A percentile compares a stretch with the other conserved stretches of the same genome.
phyloP scores from a whole-genome alignment of 1,140 invertebrate genomes.

The Phocides pigmalion region DNA sequence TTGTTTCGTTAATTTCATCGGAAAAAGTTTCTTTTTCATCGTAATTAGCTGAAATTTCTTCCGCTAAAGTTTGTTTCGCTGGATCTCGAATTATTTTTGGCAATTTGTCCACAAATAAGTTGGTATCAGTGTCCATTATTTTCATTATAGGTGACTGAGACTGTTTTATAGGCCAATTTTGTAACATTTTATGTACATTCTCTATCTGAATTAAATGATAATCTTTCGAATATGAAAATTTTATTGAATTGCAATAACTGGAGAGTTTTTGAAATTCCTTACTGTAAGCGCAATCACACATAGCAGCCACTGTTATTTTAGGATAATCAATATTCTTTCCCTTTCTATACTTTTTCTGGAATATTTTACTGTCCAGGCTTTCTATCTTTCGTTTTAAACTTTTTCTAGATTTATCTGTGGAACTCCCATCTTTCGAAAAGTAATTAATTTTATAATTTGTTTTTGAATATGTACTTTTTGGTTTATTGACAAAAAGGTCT shows the following conservation, averaged over 20 bases:
- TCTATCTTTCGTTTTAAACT: slow-evolving; percentile 60
- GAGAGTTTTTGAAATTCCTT: slow-evolving; percentile 61
- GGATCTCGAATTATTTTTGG: slow-evolving; percentile 46
- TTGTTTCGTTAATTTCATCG: slow-evolving; percentile 56
- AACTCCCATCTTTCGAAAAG: not conserved
- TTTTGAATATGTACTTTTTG: slow-evolving; percentile 57
- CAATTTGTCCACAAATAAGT: slow-evolving; percentile 48
- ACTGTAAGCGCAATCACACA: slow-evolving; percentile 49
- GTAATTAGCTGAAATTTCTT: slow-evolving; percentile 59
- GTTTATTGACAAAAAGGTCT: slow-evolving; percentile 49
- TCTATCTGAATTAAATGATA: slow-evolving; percentile 45
- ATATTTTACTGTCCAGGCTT: slow-evolving; percentile 41
- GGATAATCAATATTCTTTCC: slow-evolving; percentile 72
- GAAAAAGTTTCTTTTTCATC: slow-evolving; percentile 39
- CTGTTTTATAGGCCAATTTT: slow-evolving; percentile 61
- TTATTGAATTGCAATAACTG: slow-evolving; percentile 64
- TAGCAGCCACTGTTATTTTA: slow-evolving; percentile 52
- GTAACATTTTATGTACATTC: slow-evolving; percentile 49
- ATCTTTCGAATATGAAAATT: slow-evolving; percentile 73
- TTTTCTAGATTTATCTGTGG: slow-evolving; percentile 33
- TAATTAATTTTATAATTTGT: slow-evolving; percentile 24
- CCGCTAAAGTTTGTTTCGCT: slow-evolving; percentile 52
- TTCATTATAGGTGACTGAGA: slow-evolving; percentile 9
- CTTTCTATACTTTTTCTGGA: slow-evolving; percentile 66
- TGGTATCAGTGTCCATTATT: slow-evolving; percentile 36